These are phyloP conservation scores for Blastomussa wellsi DNA, from an alignment of 92 coral and sea anemone genomes.

Conservation along the genomic window DNA sequence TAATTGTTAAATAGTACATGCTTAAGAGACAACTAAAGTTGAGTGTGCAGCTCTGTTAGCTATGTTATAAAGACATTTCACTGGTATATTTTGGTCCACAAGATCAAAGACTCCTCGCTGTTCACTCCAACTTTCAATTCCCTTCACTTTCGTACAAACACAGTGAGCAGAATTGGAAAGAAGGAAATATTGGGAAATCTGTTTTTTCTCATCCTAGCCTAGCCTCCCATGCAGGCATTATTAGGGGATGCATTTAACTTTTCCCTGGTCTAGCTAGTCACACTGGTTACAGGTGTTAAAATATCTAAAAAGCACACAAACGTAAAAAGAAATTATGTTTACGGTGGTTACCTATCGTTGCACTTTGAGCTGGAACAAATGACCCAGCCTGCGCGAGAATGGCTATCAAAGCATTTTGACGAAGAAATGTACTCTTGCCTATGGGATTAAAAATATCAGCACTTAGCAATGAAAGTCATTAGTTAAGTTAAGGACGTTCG, in stretches of 20 bases:
- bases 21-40: too few relatives aligned
- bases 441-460: background rate
- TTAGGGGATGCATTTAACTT: too few relatives aligned
- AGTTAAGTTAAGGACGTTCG: background rate
- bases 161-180: too few relatives aligned
- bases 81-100: background rate
- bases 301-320: background rate
- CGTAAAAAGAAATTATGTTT: background rate
- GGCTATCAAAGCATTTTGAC: conserved; percentile 81
- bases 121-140: too few relatives aligned
- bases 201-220: too few relatives aligned
- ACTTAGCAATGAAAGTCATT: background rate
- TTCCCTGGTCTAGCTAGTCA: background rate
- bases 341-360: conserved; percentile 64
- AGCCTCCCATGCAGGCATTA: too few relatives aligned
- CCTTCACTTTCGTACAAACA: too few relatives aligned
- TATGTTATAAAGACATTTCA: too few relatives aligned
- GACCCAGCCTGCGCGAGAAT: conserved; percentile 87
- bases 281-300: background rate
- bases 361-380: conserved; percentile 78
- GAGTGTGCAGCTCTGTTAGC: too few relatives aligned
- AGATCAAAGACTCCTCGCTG: too few relatives aligned
- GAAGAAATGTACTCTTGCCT: conserved; percentile 88
- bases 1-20: too few relatives aligned
- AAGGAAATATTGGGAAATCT: too few relatives aligned